Conservation (phyloP, 37 sponge, comb jelly and placozoan genomes). For the Aplysina aerophoba region DNA sequence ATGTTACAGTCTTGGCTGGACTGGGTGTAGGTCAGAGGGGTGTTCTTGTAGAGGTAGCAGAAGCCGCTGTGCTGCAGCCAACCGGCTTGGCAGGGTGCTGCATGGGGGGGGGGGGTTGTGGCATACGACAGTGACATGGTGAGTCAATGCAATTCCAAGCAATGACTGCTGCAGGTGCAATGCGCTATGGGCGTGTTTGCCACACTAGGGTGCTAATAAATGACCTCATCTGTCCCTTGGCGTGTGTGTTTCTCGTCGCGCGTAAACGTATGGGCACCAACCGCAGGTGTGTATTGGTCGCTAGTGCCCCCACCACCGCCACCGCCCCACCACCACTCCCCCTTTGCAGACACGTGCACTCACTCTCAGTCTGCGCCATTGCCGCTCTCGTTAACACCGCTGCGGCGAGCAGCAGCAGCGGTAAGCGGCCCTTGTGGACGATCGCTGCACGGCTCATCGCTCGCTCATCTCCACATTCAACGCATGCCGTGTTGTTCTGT, state of each 20-base stretch:
- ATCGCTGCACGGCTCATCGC: background rate
- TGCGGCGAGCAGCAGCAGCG: background rate
- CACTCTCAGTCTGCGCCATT: background rate
- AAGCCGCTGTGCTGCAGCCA: background rate
- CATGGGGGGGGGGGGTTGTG: background rate
- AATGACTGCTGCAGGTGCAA: too few species aligned
- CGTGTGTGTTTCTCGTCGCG: too few species aligned
- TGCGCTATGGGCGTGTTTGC: too few species aligned
- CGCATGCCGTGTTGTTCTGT: conserved; percentile 6
- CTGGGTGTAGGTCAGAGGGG: conserved; percentile 14
- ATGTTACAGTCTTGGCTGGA: conserved; percentile 51
- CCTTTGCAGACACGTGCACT: background rate
- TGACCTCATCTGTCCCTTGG: too few species aligned
- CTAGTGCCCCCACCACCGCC: conserved; percentile 1
- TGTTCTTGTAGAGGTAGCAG: conserved; percentile 54
- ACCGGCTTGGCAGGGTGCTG: background rate
- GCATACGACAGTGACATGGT: background rate
- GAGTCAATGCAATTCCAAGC: background rate
- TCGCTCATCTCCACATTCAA: background rate
- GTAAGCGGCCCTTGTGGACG: background rate
- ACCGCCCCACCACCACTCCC: conserved; percentile 38
- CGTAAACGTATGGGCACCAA: background rate
- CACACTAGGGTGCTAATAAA: too few species aligned
- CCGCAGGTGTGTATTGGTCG: background rate
- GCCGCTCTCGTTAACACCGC: background rate